phyloP scores from a whole-genome alignment of 2,113 vertebrate species.

The Tympanuchus pallidicinctus region DNA sequence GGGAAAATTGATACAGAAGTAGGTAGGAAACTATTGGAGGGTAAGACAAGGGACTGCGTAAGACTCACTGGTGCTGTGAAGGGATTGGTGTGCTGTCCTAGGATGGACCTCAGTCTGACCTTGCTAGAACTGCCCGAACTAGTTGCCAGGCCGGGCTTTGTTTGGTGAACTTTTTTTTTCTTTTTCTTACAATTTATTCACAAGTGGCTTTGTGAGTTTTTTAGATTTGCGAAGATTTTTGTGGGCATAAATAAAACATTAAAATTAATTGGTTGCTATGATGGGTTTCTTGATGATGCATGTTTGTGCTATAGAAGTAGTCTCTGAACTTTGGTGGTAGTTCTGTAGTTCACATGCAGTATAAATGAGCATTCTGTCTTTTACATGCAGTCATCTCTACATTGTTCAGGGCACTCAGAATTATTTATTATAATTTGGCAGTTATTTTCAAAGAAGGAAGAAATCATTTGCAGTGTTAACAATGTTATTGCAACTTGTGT shows the following conservation, averaged over 20 bases:
- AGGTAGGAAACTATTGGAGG: background rate
- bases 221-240: background rate
- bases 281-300: background rate
- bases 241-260: background rate
- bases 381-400: background rate
- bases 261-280: background rate
- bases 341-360: background rate
- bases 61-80: background rate
- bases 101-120: background rate
- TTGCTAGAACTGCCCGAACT: background rate
- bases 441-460: background rate
- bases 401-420: background rate
- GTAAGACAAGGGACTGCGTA: no score
- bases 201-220: background rate
- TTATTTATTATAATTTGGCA: background rate
- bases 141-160: background rate
- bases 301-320: background rate
- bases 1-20: background rate
- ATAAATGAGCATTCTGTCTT: background rate
- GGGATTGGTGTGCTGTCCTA: background rate
- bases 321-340: background rate
- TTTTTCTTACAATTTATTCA: background rate
- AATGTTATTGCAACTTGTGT: background rate
- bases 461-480: background rate
- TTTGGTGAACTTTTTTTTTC: background rate